A percentile compares a stretch with the other conserved stretches of the same genome.
Conservation (phyloP, 2,888 invertebrate species). For the Fabriciana adippe region DNA sequence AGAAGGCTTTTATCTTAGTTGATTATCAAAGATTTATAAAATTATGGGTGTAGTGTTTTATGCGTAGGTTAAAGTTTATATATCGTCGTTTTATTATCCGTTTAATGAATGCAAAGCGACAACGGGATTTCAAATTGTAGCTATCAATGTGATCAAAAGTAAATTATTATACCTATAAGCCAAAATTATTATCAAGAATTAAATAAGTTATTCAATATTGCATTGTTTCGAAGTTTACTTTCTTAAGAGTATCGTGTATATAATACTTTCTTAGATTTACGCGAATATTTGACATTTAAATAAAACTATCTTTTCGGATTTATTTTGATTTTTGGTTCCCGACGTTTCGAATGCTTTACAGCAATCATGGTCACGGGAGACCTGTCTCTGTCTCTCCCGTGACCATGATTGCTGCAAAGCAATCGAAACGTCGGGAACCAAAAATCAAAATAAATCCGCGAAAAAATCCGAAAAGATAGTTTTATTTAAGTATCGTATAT, state of each 20-base stretch:
- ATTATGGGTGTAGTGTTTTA: slow-evolving; percentile 63
- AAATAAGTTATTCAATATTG: slow-evolving; percentile 5
- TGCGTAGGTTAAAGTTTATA: slow-evolving; percentile 56
- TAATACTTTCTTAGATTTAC: too few species aligned
- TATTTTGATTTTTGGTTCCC: too few species aligned
- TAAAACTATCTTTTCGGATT: too few species aligned
- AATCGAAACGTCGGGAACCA: too few species aligned
- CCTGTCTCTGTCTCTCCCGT: too few species aligned
- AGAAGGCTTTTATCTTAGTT: slow-evolving; percentile 67
- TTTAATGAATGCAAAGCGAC: slow-evolving; percentile 29
- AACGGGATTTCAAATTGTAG: slow-evolving; percentile 29
- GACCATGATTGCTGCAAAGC: too few species aligned
- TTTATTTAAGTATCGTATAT: too few species aligned
- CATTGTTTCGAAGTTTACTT: slow-evolving; percentile 10
- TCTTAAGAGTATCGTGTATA: slow-evolving; percentile 9
- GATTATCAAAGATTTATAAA: slow-evolving; percentile 72
- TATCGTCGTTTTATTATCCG: slow-evolving; percentile 40
- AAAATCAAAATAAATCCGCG: too few species aligned
- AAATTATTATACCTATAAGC: neutral
- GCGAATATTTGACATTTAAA: too few species aligned
- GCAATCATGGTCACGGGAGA: too few species aligned
- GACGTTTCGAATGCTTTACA: too few species aligned
- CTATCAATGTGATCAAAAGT: slow-evolving; percentile 3
- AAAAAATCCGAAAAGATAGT: too few species aligned
- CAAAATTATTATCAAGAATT: neutral